Evolutionary conservation across 2,888 invertebrate species (phyloP), one percentile per base, ranked within the genome.

Genomic region (Scelioninae gen. 2): DNA sequence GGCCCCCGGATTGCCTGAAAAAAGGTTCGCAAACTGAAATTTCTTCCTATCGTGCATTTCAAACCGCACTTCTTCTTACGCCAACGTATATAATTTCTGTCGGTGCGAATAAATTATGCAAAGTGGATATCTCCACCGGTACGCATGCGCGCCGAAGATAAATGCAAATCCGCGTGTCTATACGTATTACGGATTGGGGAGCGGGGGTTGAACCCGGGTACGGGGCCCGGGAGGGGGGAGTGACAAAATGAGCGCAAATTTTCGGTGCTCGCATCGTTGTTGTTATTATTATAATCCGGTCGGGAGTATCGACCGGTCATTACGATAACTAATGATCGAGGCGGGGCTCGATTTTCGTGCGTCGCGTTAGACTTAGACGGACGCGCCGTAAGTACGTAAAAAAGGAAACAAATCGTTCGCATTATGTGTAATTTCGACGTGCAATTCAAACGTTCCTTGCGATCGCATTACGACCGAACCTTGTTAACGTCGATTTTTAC

Each of bases 261-360:
- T 67, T 67, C 57, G 67, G 28, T 15, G 39, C n/a, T 22, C 50
- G 11, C 15, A 67, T 41, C 22, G 25, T 13, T 41, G 25, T 19
- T 48, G 35, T 64, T 64, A 19, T 64, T 52, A 35, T 67, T 48
- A 67, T 57, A 67, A 67, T 48, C 72, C 73, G 68, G 70, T 4
- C 35, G 33, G 41, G 16, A 41, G 48, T 58, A 73, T 60, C 45
- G 58, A 68, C 43, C 58, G 68, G 50, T 77, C 68, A 76, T 78
- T 79, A 61, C 48, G 58, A 77, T 72, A 78, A 78, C 77, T 78
- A 79, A 81, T 77, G 78, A 80, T 77, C 76, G 39, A 76, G 81
- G 75, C 79, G 79, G 76, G 53, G 61, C 57, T 67, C 41, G 73
- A 57, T 57, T 78, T 79, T 81, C 78, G 78, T 79, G 77, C 78